Conservation (phyloP, 2,797 vertebrate species). For the Pantherophis vulpinus region DNA sequence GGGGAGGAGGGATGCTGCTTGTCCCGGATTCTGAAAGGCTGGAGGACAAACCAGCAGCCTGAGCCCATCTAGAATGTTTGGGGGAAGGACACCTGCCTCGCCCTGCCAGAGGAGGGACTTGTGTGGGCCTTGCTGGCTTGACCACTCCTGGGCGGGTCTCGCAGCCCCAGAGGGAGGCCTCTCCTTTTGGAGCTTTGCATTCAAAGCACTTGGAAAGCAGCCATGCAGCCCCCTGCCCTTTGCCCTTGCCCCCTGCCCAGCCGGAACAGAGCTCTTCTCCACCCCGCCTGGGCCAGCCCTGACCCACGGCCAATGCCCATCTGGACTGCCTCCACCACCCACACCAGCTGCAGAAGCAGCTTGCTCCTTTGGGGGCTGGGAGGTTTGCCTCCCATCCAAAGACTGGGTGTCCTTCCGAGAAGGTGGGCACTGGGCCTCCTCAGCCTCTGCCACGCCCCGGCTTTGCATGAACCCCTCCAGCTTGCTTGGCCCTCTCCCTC, state of each 20-base stretch:
- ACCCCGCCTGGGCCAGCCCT: background rate
- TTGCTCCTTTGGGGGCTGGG: background rate
- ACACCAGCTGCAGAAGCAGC: background rate
- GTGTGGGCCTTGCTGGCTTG: background rate
- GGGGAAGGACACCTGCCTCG: background rate
- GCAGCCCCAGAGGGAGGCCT: background rate
- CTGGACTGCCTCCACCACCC: background rate
- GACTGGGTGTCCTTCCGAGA: background rate
- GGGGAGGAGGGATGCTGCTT: background rate
- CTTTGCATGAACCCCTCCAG: too few species aligned
- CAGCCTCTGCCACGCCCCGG: background rate
- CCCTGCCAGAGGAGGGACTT: background rate
- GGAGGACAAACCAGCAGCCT: background rate
- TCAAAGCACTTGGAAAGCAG: background rate
- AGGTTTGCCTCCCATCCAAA: background rate
- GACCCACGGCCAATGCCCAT: background rate
- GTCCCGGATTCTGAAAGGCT: background rate
- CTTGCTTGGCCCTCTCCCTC: too few species aligned
- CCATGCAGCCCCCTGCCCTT: background rate
- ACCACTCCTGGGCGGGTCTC: background rate
- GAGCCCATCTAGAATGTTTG: background rate
- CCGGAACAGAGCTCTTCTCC: background rate
- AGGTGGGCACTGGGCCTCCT: background rate
- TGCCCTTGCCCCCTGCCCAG: background rate
- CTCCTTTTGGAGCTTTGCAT: background rate